Evolutionary conservation across 2,888 invertebrate genomes (phyloP).

Genomic region (Pasiphila rectangulata): DNA sequence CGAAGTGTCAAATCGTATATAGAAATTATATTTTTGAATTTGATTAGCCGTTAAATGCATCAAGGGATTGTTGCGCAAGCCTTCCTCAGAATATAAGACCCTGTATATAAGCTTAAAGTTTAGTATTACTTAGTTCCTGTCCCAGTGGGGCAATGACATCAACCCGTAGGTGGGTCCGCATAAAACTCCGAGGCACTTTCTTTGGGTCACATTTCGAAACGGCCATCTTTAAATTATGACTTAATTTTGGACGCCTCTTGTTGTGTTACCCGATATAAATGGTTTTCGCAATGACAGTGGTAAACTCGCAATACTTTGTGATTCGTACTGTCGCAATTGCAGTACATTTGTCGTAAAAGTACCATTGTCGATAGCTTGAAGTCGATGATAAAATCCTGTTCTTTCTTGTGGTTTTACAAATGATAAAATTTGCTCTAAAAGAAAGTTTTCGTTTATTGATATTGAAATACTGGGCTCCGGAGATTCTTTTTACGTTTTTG

Average conservation of each 20-base stretch:
- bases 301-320: conserved; percentile 40
- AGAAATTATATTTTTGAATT: too few relatives aligned
- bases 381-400: too few relatives aligned
- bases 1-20: too few relatives aligned
- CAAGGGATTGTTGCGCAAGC: too few relatives aligned
- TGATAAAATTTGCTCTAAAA: not conserved
- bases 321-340: conserved; percentile 42
- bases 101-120: too few relatives aligned
- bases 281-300: conserved; percentile 52
- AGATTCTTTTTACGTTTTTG: too few relatives aligned
- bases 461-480: too few relatives aligned
- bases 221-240: conserved; percentile 72
- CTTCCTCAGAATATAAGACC: too few relatives aligned
- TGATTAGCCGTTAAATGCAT: too few relatives aligned
- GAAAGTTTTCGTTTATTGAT: conserved; percentile 3
- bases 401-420: too few relatives aligned
- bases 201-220: conserved; percentile 60
- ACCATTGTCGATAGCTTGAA: conserved; percentile 19
- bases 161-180: conserved; percentile 67
- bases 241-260: conserved; percentile 68
- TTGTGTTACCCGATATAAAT: conserved; percentile 57
- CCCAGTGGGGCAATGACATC: conserved; percentile 61
- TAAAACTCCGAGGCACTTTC: conserved; percentile 60
- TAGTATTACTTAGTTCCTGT: conserved; percentile 32
- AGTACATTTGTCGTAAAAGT: conserved; percentile 30